A percentile compares a stretch with the other conserved stretches of the same genome.
Evolutionary conservation across 2,888 invertebrate species (phyloP).

Genomic region (Siphonodentalium dalli): DNA sequence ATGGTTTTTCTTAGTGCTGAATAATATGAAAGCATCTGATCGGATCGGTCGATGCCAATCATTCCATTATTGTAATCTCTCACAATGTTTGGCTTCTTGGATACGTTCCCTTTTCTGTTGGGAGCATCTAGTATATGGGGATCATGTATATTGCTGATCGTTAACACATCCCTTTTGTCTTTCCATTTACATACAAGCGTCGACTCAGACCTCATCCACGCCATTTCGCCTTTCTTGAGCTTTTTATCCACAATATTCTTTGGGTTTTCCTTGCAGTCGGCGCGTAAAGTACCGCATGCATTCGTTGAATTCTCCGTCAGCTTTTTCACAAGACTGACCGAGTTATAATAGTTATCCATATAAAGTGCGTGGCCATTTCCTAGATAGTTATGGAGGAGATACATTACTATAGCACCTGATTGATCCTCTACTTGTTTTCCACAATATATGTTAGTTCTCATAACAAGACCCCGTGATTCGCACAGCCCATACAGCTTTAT

Average conservation of each 20-base stretch:
- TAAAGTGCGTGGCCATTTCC: conserved; percentile 12
- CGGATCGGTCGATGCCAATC: conserved; percentile 21
- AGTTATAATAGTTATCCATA: conserved; percentile 20
- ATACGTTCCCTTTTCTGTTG: conserved; percentile 10
- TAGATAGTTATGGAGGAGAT: conserved; percentile 3
- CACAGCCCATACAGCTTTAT: conserved; percentile 18
- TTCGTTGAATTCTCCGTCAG: conserved; percentile 5
- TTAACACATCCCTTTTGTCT: conserved; percentile 19
- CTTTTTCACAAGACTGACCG: conserved; percentile 6
- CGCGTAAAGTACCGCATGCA: conserved; percentile 13
- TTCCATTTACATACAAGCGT: conserved; percentile 20
- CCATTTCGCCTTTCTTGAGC: conserved; percentile 18
- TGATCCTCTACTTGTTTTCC: conserved; percentile 3
- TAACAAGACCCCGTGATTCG: conserved; percentile 13
- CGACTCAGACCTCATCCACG: conserved; percentile 10
- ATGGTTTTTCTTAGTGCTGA: conserved; percentile 15
- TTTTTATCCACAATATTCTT: conserved; percentile 19
- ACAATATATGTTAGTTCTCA: conserved; percentile 4
- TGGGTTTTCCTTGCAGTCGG: conserved; percentile 12
- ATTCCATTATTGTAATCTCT: conserved; percentile 21
- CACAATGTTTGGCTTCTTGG: conserved; percentile 14
- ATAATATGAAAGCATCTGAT: conserved; percentile 28
- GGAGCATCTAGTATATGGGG: conserved; percentile 17
- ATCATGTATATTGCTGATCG: conserved; percentile 18
- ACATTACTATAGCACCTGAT: conserved; percentile 10